Evolutionary conservation across 2,113 vertebrate species (phyloP), one percentile per base, ranked within the genome.

Genomic region (Antigone vipio): DNA sequence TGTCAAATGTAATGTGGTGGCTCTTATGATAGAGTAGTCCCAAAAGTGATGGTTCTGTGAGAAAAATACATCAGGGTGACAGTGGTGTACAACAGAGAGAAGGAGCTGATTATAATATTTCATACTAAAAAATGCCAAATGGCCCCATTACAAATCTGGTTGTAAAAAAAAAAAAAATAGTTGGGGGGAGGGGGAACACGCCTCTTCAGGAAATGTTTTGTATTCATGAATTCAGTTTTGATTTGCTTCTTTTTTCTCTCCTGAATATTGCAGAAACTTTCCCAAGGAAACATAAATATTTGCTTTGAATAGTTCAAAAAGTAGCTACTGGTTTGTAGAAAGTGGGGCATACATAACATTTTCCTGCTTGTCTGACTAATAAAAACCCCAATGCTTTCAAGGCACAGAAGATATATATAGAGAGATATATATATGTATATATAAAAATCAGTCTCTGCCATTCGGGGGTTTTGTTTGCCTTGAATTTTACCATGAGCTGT

Each of bases 1-100:
- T 96, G 93, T 96, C 94, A 96, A 62, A 95, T 72, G 42, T 92
- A 92, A 93, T 88, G 85, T 52, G 20, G 93, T 95, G 68, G 75
- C 88, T 95, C 40, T 90, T 88, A 68, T 30, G 94, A 95, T 90
- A 53, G 56, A 97, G 68, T 72, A 95, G 91, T 96, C 88, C 79
- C 72, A 62, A 90, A 94, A 96, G 94, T 88, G 89, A 84, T 94
- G 85, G 76, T 94, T 95, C 81, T 91, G 55, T 90, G 82, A 88
- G 85, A 91, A 95, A 95, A 95, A 95, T 84, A 67, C 60, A 78
- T 90, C 85, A 89, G 85, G 75, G 62, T 94, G 85, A 81, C 55
- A 81, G 95, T 81, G 82, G 82, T 2, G 1, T 75, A 91, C 0
- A 15, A 71, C 8, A 6, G 68, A 90, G 62, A 86, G 88, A 49